Conservation (phyloP, 1,140 invertebrate species). For the Drosophila athabasca region DNA sequence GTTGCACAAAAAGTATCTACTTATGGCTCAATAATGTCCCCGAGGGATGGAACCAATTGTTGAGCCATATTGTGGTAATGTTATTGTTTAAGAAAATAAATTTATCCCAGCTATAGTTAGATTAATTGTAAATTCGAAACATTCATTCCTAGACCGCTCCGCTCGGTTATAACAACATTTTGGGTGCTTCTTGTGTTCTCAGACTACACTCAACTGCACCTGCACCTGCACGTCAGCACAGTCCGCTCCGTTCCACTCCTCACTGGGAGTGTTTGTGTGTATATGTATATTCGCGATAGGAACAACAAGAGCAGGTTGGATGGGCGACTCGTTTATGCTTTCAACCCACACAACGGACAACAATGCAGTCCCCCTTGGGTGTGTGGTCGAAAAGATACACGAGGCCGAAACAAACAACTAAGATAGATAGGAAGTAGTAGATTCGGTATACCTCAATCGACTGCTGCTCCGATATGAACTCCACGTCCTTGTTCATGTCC, state of each 20-base stretch:
- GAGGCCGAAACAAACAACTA: not conserved
- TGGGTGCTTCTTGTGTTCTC: constrained; percentile 4
- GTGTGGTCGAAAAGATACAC: constrained; percentile 26
- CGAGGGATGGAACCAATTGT: no score
- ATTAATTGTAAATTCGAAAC: constrained; percentile 23
- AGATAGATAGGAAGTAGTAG: constrained; percentile 13
- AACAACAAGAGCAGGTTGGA: not conserved
- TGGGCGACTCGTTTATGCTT: constrained; percentile 13
- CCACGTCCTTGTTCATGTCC: constrained; percentile 84
- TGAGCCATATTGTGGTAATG: no score
- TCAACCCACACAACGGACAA: not conserved
- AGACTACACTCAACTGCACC: not conserved
- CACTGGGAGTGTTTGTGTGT: no score
- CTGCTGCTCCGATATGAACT: constrained; percentile 84
- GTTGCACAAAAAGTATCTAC: no score
- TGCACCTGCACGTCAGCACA: constrained; percentile 74
- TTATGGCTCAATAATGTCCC: no score
- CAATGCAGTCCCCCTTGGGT: no score
- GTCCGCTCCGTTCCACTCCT: no score
- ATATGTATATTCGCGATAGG: no score
- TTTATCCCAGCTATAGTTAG: constrained; percentile 16
- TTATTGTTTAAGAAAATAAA: not conserved
- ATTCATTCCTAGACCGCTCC: constrained; percentile 20
- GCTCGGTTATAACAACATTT: constrained; percentile 71
- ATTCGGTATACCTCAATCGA: constrained; percentile 83